These are phyloP conservation scores for Gopherus flavomarginatus DNA, from an alignment of 2,113 vertebrate species.

Conservation along the genomic window DNA sequence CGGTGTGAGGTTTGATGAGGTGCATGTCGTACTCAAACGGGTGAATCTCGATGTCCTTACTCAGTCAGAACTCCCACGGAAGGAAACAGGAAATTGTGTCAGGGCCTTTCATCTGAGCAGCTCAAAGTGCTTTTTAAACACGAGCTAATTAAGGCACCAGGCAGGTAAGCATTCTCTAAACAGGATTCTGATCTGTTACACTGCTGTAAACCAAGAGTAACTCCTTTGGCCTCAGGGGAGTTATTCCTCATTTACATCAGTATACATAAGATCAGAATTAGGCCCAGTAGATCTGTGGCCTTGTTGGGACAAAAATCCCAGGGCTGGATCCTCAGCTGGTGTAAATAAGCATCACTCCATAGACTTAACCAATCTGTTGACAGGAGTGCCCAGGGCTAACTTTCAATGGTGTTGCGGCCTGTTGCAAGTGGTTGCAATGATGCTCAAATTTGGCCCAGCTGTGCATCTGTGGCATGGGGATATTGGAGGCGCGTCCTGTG, in stretches of 20 bases:
- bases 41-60: neutral
- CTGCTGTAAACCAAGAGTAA: neutral
- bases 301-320: neutral
- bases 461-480: no score
- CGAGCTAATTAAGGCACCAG: neutral
- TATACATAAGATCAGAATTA: neutral
- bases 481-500: neutral
- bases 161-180: neutral
- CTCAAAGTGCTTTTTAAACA: neutral
- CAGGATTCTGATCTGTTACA: neutral
- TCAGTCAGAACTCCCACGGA: neutral
- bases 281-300: neutral
- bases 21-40: no score
- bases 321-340: neutral
- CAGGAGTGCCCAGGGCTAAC: no score
- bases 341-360: neutral
- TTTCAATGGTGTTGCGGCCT: no score
- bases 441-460: no score
- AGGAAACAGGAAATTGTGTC: neutral
- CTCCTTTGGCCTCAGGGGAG: neutral
- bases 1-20: no score
- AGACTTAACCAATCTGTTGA: neutral
- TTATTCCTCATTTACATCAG: neutral
- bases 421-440: no score
- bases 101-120: neutral